These are phyloP conservation scores for Hydrotaea cyrtoneurina DNA, from an alignment of 2,888 invertebrate species.

Conservation along the genomic window DNA sequence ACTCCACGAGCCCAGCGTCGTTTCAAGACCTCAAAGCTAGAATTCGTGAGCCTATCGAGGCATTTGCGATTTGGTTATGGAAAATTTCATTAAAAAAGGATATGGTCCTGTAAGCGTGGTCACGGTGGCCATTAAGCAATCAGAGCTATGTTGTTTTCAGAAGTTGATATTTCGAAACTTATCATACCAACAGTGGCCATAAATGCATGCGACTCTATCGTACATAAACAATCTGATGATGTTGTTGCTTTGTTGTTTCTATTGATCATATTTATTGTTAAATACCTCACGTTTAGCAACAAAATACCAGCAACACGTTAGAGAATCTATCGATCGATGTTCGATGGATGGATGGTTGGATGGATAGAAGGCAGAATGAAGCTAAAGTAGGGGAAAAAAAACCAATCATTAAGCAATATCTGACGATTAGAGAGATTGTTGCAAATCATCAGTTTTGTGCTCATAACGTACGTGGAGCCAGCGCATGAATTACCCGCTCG, in stretches of 20 bases:
- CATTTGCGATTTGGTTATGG: too few relatives aligned
- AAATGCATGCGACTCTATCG: not conserved
- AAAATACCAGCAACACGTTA: not conserved
- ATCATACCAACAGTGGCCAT: not conserved
- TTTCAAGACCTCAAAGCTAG: too few relatives aligned
- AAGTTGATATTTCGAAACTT: not conserved
- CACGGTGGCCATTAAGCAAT: too few relatives aligned
- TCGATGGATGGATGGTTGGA: not conserved
- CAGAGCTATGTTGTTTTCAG: too few relatives aligned
- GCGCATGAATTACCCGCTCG: not conserved
- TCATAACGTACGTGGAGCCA: not conserved
- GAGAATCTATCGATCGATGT: too few relatives aligned
- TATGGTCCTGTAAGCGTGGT: too few relatives aligned
- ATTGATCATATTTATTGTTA: not conserved
- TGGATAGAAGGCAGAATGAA: too few relatives aligned
- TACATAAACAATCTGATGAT: not conserved
- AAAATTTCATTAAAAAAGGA: too few relatives aligned
- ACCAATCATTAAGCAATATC: constrained; percentile 43
- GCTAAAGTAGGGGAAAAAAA: not conserved
- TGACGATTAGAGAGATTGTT: constrained; percentile 35
- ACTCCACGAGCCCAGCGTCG: too few relatives aligned
- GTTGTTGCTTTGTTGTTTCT: not conserved
- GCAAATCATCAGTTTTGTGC: constrained; percentile 44
- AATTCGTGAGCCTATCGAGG: too few relatives aligned
- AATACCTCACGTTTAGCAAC: constrained; percentile 8